These are phyloP conservation scores for Leptopilina syphax DNA, from an alignment of 2,888 invertebrate species.

Conservation along the genomic window DNA sequence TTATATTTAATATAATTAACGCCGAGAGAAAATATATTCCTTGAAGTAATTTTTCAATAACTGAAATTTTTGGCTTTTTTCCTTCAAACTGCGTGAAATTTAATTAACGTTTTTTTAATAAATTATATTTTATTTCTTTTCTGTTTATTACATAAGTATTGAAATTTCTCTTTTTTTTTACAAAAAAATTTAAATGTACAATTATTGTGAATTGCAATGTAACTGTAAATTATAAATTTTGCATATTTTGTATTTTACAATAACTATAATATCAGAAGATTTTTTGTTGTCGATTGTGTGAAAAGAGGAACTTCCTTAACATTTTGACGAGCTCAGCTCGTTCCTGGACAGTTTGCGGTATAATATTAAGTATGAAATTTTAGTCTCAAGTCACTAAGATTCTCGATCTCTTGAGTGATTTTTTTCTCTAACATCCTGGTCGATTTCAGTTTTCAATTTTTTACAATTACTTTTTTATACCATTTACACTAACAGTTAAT, in stretches of 20 bases:
- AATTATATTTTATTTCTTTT: not conserved
- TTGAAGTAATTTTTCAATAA: no score
- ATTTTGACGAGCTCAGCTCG: slow-evolving; percentile 2
- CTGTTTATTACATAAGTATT: no score
- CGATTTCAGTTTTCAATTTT: not conserved
- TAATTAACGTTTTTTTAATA: no score
- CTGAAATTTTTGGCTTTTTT: no score
- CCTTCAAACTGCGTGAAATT: no score
- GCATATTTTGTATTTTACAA: no score
- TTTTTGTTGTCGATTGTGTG: not conserved
- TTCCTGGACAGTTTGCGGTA: not conserved
- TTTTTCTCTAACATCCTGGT: not conserved
- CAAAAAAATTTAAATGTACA: no score
- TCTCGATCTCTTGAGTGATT: not conserved
- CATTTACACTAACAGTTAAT: slow-evolving; percentile 31
- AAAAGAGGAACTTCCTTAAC: slow-evolving; percentile 14
- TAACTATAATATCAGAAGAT: not conserved
- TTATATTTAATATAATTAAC: no score
- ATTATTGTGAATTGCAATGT: no score
- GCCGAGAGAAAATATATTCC: no score
- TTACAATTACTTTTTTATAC: not conserved
- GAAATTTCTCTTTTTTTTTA: no score
- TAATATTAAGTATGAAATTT: slow-evolving; percentile 2
- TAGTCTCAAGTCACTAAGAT: not conserved
- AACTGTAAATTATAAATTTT: not conserved